Base-by-base conservation (phyloP, 1,140 invertebrate species). In the Pollicipes pollicipes region DNA sequence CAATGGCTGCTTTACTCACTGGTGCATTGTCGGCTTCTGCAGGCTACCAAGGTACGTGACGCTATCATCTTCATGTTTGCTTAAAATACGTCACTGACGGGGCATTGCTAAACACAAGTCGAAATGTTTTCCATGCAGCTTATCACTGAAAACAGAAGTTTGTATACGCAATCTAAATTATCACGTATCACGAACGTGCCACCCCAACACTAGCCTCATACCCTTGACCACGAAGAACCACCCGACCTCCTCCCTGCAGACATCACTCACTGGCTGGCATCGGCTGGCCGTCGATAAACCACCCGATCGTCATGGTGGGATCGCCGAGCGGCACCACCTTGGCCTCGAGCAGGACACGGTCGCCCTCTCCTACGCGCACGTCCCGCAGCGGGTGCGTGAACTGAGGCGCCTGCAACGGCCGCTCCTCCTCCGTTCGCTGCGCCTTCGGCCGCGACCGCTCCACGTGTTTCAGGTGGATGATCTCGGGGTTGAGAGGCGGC, bases 321-420 rank as follows among this genome's bases (percentile, higher is more conserved):
- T 95, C 92, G 74, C 91, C 92, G 77, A 95, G 90, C 74, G 93
- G 91, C 83, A 92, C 90, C 81, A 96, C 89, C 81, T 91, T 89
- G 76, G 91, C 92, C 83, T 97, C 93, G 83, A 97, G 94, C 81
- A 95, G 91, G 77, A 91, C 87, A 78, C 90, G 86, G 75, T 88
- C 88, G 79, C 92, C 91, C 82, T 97, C 93, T 75, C 88, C 85
- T 78, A 93, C 87, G 75, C 87, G 83, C 72, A 90, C 83, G 81
- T 95, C 90, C 74, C 85, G 85, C 37, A 97, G 81, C 71, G 93
- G 93, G 79, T 94, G 87, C 73, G 95, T 92, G 81, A 97, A 97
- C 79, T 90, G 86, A 71, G 91, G 91, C 71, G 90, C 88, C 75
- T 90, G 88, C 83, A 91, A 92, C 72, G 89, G 83, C 72, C 86